Conservation (phyloP, 2,797 vertebrate species). For the Sciaenops ocellatus region DNA sequence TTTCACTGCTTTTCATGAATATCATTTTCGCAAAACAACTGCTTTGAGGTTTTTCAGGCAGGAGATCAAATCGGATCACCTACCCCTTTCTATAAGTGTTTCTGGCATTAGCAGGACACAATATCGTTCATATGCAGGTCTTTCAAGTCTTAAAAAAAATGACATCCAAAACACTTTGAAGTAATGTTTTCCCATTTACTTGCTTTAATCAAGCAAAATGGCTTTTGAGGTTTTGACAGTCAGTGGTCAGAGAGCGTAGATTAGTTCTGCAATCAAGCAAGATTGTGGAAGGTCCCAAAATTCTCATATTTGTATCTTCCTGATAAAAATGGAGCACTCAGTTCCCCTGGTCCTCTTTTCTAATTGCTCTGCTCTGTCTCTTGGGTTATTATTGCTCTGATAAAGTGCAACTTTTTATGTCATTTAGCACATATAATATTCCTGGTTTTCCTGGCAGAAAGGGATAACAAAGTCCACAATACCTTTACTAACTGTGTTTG, state of each 20-base stretch:
- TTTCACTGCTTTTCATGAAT: constrained; percentile 81
- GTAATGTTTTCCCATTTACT: constrained; percentile 43
- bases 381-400: constrained; percentile 57
- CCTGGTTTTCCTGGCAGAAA: constrained; percentile 14
- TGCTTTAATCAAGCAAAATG: constrained; percentile 70
- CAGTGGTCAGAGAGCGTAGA: constrained; percentile 52
- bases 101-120: constrained; percentile 65
- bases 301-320: constrained; percentile 42
- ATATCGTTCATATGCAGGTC: constrained; percentile 52
- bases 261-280: constrained; percentile 39
- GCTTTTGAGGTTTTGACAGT: constrained; percentile 53
- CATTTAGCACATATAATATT: constrained; percentile 37
- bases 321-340: constrained; percentile 36
- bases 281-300: constrained; percentile 35
- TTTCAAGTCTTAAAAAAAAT: constrained; percentile 62
- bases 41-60: constrained; percentile 74
- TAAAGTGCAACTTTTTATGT: constrained; percentile 57
- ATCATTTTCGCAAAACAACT: constrained; percentile 79
- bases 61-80: constrained; percentile 72
- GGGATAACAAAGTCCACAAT: constrained; percentile 6
- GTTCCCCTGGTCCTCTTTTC: constrained; percentile 35
- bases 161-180: constrained; percentile 69
- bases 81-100: constrained; percentile 50
- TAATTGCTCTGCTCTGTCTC: constrained; percentile 61
- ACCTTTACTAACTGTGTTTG: constrained; percentile 3